These are phyloP conservation scores for Buathra laborator DNA, from an alignment of 2,888 invertebrate species.

Conservation along the genomic window DNA sequence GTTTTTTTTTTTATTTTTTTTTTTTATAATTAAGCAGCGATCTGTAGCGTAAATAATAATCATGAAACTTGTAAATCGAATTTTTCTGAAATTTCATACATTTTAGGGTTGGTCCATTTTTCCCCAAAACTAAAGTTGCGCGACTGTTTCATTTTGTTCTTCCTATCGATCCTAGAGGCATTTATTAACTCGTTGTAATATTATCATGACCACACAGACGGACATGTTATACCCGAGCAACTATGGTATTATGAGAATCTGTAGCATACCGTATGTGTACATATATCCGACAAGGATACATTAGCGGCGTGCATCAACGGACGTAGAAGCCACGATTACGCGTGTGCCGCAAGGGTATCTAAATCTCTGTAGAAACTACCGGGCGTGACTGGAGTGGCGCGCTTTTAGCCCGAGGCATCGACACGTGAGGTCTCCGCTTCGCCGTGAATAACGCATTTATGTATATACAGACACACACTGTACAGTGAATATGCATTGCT, in stretches of 20 bases:
- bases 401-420: slow-evolving; percentile 78
- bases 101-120: no score
- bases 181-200: slow-evolving; percentile 23
- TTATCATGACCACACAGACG: slow-evolving; percentile 42
- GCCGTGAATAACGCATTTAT: slow-evolving; percentile 19
- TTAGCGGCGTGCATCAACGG: slow-evolving; percentile 50
- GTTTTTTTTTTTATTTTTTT: no score
- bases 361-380: slow-evolving; percentile 81
- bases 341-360: slow-evolving; percentile 74
- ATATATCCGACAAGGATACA: slow-evolving; percentile 18
- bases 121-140: no score
- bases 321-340: slow-evolving; percentile 56
- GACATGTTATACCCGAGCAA: not conserved
- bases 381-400: slow-evolving; percentile 78
- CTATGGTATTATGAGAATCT: slow-evolving; percentile 8
- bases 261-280: slow-evolving; percentile 5
- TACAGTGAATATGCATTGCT: not conserved
- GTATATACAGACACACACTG: not conserved
- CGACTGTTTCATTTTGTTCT: no score
- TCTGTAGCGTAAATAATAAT: no score
- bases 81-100: no score
- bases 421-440: slow-evolving; percentile 80
- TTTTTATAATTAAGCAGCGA: no score
- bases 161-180: not conserved
- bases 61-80: no score